These are phyloP conservation scores for Drosophila triauraria DNA, from an alignment of 1,140 invertebrate genomes.

Conservation along the genomic window DNA sequence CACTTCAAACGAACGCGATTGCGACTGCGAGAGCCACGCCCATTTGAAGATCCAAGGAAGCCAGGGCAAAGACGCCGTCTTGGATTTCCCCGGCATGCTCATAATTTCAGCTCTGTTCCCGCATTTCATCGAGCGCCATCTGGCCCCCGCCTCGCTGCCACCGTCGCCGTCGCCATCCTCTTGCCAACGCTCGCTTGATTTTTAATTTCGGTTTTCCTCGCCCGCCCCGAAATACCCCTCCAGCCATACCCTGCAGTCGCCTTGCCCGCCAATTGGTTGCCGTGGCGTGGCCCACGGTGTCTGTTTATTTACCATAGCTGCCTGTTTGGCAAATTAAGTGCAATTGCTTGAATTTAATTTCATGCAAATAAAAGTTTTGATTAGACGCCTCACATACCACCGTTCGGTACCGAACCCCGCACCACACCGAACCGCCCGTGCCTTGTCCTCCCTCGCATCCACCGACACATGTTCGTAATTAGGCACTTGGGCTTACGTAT, in stretches of 20 bases:
- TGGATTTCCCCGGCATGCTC: constrained; percentile 68
- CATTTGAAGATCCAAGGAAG: constrained; percentile 31
- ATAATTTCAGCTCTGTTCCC: constrained; percentile 65
- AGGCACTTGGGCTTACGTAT: constrained; percentile 59
- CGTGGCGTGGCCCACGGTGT: constrained; percentile 35
- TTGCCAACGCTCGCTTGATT: constrained; percentile 68
- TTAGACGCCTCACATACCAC: constrained; percentile 53
- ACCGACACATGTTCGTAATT: constrained; percentile 77
- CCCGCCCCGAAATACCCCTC: not conserved
- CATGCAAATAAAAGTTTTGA: constrained; percentile 84
- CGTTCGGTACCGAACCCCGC: not conserved
- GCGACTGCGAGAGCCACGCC: constrained; percentile 60
- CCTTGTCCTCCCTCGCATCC: constrained; percentile 22
- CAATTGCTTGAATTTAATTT: constrained; percentile 84
- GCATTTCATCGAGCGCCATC: constrained; percentile 26
- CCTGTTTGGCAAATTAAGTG: constrained; percentile 82
- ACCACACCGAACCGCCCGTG: not conserved
- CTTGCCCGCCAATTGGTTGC: constrained; percentile 18
- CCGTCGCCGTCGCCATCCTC: constrained; percentile 7
- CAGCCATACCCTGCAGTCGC: not conserved
- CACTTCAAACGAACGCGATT: constrained; percentile 69
- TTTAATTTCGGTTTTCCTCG: constrained; percentile 67
- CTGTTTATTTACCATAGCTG: constrained; percentile 78
- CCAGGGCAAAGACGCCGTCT: constrained; percentile 36
- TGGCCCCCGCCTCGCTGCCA: not conserved